Conservation (phyloP, 2,888 invertebrate genomes). For the Ochlodes sylvanus region DNA sequence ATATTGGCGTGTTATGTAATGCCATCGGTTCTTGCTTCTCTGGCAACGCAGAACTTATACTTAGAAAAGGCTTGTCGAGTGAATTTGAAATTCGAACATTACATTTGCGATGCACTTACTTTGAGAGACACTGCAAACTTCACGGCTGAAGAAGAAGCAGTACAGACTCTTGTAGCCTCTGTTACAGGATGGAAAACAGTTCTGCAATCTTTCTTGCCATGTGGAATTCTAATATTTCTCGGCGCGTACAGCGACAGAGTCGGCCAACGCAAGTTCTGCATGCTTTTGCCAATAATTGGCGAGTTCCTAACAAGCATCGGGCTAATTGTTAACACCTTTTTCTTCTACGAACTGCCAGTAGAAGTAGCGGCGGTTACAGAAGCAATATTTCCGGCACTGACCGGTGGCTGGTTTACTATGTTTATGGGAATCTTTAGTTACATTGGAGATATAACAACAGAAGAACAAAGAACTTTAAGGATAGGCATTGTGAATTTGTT, state of each 20-base stretch:
- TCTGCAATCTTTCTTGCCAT: slow-evolving; percentile 92
- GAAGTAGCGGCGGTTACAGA: slow-evolving; percentile 92
- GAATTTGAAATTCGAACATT: slow-evolving; percentile 89
- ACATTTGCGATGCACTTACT: slow-evolving; percentile 91
- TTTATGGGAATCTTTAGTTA: slow-evolving; percentile 96
- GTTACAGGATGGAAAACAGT: slow-evolving; percentile 95
- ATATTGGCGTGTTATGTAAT: slow-evolving; percentile 90
- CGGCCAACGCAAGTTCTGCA: slow-evolving; percentile 91
- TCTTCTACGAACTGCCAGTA: slow-evolving; percentile 91
- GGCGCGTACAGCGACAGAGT: slow-evolving; percentile 91
- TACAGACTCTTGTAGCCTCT: slow-evolving; percentile 90
- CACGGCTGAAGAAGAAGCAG: slow-evolving; percentile 86
- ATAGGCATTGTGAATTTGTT: slow-evolving; percentile 96
- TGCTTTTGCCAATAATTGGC: slow-evolving; percentile 92
- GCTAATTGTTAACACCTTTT: slow-evolving; percentile 91
- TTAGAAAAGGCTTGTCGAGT: slow-evolving; percentile 95
- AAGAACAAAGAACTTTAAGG: slow-evolving; percentile 92
- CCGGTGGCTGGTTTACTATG: slow-evolving; percentile 95
- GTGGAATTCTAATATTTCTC: slow-evolving; percentile 91
- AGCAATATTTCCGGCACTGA: slow-evolving; percentile 92
- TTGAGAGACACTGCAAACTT: slow-evolving; percentile 88
- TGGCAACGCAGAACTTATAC: slow-evolving; percentile 94
- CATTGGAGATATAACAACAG: slow-evolving; percentile 93
- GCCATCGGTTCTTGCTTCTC: slow-evolving; percentile 87
- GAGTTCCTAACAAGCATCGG: slow-evolving; percentile 92